Conservation (phyloP, 2,113 vertebrate genomes). For the Lates calcarifer region DNA sequence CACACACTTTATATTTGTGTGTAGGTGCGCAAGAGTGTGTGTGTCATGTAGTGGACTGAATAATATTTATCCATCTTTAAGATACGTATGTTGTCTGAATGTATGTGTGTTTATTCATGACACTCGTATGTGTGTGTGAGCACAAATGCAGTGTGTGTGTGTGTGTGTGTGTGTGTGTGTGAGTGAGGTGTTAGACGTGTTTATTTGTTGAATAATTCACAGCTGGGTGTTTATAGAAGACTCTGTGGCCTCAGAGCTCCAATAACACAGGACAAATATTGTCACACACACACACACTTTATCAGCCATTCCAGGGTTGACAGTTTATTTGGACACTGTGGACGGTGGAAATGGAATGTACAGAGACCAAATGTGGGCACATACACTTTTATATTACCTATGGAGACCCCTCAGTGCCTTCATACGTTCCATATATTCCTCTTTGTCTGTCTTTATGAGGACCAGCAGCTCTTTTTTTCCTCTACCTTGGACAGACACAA, state of each 20-base stretch:
- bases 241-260: conserved; percentile 68
- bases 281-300: conserved; percentile 52
- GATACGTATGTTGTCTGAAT: conserved; percentile 18
- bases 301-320: conserved; percentile 58
- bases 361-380: conserved; percentile 20
- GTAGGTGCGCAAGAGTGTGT: conserved; percentile 5
- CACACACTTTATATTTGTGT: background rate
- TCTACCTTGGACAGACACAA: too few species aligned
- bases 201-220: conserved; percentile 77
- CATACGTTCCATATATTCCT: background rate
- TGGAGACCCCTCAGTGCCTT: conserved; percentile 12
- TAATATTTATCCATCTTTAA: conserved; percentile 25
- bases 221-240: conserved; percentile 74
- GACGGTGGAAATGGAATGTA: conserved; percentile 62
- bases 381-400: conserved; percentile 6
- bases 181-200: conserved; percentile 48
- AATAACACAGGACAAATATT: conserved; percentile 76
- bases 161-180: conserved; percentile 18
- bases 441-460: background rate
- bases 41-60: conserved; percentile 10
- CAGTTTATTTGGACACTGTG: conserved; percentile 75
- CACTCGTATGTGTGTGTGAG: conserved; percentile 3
- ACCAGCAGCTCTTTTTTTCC: background rate
- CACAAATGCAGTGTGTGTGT: background rate
- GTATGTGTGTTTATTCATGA: conserved; percentile 19